Base-by-base conservation (phyloP, 2,797 vertebrate species). In the Hippocampus kuda region DNA sequence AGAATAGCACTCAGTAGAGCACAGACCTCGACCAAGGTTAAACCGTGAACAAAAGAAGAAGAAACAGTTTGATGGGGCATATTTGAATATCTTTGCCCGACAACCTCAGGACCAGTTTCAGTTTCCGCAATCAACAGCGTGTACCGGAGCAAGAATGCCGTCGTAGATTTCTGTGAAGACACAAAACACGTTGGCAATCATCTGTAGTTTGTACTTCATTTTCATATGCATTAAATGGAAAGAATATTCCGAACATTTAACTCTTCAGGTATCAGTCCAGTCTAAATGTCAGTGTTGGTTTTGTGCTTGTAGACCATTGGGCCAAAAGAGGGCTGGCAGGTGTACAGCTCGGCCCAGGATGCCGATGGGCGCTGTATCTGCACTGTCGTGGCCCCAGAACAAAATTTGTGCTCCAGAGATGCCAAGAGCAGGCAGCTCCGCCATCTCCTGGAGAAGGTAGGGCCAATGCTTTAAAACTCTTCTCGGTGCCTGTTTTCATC, bases 251-350 rank as follows among this genome's bases (percentile, higher is more conserved):
- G 1, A 46, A 46, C 44, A 46, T 46, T 46, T 15, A 13, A 46
- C 44, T 46, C 3, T 46, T 46, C 49, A 20, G 5, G 49, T 51
- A 5, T 8, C 49, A 7, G 5, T 51, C 0, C 1, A 8, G 49
- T 51, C 1, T 51, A 51, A 51, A 20, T 20, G 18, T 8, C 1
- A 46, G 12, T 46, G 6, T 51, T n/a, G 62, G 24, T 16, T 71
- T 70, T 74, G 13, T 60, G 15, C 64, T 60, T 87, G 6, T 89
- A 99, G 97, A 95, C 96, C 69, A 94, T 98, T 3, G 94, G 94
- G 27, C 95, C 96, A 22, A 96, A 95, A 84, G 96, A 99, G 86
- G 96, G 97, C 57, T 99, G 96, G 97, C 96, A 99, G 85, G 97
- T 99, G 66, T 98, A 98, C 84, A 98, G 96, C 74, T 99, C 96